Evolutionary conservation across 2,888 invertebrate species (phyloP).

Genomic region (Camptogramma bilineatum): DNA sequence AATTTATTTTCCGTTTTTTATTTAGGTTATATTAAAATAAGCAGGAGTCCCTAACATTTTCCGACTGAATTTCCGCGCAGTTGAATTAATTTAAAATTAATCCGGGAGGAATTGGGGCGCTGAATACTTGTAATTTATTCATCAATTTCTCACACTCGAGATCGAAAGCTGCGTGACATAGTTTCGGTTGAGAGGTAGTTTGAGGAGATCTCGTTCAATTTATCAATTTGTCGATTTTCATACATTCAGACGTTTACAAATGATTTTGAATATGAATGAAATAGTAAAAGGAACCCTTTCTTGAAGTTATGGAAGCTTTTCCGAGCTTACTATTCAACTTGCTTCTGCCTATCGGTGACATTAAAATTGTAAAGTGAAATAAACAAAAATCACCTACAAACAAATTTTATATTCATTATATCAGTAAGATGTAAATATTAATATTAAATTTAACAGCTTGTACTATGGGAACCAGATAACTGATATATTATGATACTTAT

Average conservation of each 20-base stretch:
- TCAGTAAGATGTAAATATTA: too few relatives aligned
- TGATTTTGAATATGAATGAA: background rate
- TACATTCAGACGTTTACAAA: background rate
- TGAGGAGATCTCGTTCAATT: slow-evolving; percentile 24
- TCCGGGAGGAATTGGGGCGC: slow-evolving; percentile 36
- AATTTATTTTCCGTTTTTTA: background rate
- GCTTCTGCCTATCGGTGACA: too few relatives aligned
- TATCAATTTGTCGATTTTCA: background rate
- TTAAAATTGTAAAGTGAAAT: too few relatives aligned
- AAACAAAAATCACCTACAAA: too few relatives aligned
- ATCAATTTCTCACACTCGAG: slow-evolving; percentile 42
- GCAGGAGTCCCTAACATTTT: slow-evolving; percentile 1
- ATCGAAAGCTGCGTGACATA: slow-evolving; percentile 42
- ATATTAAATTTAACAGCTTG: too few relatives aligned
- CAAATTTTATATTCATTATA: too few relatives aligned
- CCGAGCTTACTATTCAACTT: too few relatives aligned
- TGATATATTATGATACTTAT: too few relatives aligned
- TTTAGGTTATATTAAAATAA: background rate
- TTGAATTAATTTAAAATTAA: slow-evolving; percentile 38
- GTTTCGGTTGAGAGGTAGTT: slow-evolving; percentile 39
- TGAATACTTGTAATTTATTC: slow-evolving; percentile 45
- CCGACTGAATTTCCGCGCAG: slow-evolving; percentile 19
- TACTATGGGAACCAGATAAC: too few relatives aligned
- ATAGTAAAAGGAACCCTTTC: too few relatives aligned
- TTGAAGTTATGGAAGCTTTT: too few relatives aligned